phyloP scores from a whole-genome alignment of 2,797 vertebrate genomes.

The Taenioides sp. region DNA sequence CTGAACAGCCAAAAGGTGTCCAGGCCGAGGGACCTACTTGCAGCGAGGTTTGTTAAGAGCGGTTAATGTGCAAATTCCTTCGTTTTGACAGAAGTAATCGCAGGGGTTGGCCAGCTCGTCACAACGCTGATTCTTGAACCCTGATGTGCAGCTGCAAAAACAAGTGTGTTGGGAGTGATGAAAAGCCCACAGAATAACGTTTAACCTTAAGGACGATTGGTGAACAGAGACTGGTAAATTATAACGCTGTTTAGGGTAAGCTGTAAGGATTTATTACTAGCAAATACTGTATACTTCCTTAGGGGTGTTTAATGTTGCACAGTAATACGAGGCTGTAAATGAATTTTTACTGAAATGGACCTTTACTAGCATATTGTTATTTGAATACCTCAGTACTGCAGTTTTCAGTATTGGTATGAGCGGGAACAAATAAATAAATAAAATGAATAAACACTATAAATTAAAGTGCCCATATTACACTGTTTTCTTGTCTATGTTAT shows the following conservation, averaged over 20 bases:
- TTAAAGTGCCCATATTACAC: too few species aligned
- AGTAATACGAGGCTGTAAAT: too few species aligned
- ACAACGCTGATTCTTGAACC: conserved; percentile 99
- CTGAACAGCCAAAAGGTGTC: conserved; percentile 65
- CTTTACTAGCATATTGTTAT: too few species aligned
- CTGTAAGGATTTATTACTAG: conserved; percentile 14
- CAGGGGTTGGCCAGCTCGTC: conserved; percentile 99
- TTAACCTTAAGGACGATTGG: conserved; percentile 43
- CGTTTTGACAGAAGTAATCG: conserved; percentile 99
- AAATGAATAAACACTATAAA: too few species aligned
- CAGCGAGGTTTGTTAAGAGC: conserved; percentile 99
- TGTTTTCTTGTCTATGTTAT: too few species aligned
- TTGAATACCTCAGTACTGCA: too few species aligned
- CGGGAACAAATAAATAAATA: too few species aligned
- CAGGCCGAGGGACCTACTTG: conserved; percentile 92
- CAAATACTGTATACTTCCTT: neutral
- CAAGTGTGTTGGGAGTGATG: conserved; percentile 73
- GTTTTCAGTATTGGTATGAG: too few species aligned
- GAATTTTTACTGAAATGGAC: too few species aligned
- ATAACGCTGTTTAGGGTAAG: conserved; percentile 13
- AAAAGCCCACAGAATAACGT: conserved; percentile 53
- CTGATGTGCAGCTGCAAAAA: conserved; percentile 99
- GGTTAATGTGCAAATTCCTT: conserved; percentile 99
- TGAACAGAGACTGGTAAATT: conserved; percentile 44
- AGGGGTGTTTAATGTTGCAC: neutral